Conservation (phyloP, 2,888 invertebrate genomes). For the Caenorhabditis wallacei region DNA sequence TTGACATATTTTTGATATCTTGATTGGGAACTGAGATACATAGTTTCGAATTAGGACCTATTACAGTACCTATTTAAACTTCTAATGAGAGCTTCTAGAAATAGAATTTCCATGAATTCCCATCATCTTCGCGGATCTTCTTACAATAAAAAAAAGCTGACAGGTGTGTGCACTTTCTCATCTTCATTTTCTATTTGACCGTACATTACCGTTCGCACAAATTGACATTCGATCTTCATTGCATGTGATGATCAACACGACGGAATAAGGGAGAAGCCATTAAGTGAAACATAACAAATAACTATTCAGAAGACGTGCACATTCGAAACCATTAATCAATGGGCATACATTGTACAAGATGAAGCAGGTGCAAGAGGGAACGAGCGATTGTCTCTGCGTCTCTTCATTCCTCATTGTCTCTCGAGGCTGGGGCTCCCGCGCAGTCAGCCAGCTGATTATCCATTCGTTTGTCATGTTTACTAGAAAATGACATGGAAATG, state of each 20-base stretch:
- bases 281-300: conserved; percentile 57
- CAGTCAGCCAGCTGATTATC: conserved; percentile 51
- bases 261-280: conserved; percentile 42
- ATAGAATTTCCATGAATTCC: conserved; percentile 10
- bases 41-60: too few relatives aligned
- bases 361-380: conserved; percentile 45
- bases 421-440: conserved; percentile 27
- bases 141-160: conserved; percentile 34
- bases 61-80: not conserved
- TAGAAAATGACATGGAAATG: conserved; percentile 40
- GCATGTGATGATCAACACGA: conserved; percentile 52
- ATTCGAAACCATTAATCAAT: conserved; percentile 54
- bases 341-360: conserved; percentile 50
- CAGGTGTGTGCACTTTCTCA: conserved; percentile 7
- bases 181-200: conserved; percentile 10
- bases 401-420: conserved; percentile 14
- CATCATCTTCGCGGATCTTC: conserved; percentile 37
- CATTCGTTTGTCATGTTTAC: conserved; percentile 53
- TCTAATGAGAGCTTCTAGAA: not conserved
- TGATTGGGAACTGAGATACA: too few relatives aligned
- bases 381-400: conserved; percentile 4
- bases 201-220: conserved; percentile 38
- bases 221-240: conserved; percentile 52
- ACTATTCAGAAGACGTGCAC: conserved; percentile 44
- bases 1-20: too few relatives aligned